These are phyloP conservation scores for Crocodylus rhombifer DNA, from an alignment of 2,797 vertebrate species.

Conservation along the genomic window DNA sequence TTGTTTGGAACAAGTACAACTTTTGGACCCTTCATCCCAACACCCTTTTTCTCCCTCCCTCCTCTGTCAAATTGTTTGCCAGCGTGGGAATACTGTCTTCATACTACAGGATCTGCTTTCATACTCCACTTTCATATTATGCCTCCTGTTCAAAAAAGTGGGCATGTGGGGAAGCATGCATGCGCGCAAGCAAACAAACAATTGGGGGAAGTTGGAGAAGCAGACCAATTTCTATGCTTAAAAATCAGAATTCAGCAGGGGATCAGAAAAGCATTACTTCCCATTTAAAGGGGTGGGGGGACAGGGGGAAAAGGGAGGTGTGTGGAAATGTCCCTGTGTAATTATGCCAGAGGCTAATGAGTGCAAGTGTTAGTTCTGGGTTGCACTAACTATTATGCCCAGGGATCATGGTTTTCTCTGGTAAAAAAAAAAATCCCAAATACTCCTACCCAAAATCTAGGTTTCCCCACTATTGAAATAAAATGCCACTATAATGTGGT, in stretches of 20 bases:
- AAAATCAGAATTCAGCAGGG: background rate
- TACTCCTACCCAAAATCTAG: too few relatives aligned
- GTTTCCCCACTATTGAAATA: too few relatives aligned
- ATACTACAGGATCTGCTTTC: slow-evolving; percentile 4
- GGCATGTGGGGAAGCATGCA: slow-evolving; percentile 26
- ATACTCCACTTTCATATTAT: background rate
- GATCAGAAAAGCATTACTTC: background rate
- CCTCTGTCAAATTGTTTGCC: too few relatives aligned
- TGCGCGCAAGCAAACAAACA: background rate
- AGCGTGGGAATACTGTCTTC: background rate
- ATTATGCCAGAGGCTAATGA: too few relatives aligned
- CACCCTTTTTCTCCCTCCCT: background rate
- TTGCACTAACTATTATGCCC: too few relatives aligned
- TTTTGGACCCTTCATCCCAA: slow-evolving; percentile 31
- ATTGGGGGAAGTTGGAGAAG: slow-evolving; percentile 18
- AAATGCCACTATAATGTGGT: too few relatives aligned
- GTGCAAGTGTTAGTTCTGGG: too few relatives aligned
- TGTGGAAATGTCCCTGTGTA: too few relatives aligned
- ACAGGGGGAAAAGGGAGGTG: too few relatives aligned
- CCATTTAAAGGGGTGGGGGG: background rate
- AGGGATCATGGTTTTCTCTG: too few relatives aligned
- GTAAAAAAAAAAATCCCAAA: too few relatives aligned
- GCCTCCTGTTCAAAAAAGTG: slow-evolving; percentile 66
- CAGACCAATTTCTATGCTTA: slow-evolving; percentile 3
- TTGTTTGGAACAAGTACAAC: slow-evolving; percentile 53